Evolutionary conservation across 2,797 vertebrate species (phyloP), one percentile per base, ranked within the genome.

Genomic region (Gephyroberyx darwinii): DNA sequence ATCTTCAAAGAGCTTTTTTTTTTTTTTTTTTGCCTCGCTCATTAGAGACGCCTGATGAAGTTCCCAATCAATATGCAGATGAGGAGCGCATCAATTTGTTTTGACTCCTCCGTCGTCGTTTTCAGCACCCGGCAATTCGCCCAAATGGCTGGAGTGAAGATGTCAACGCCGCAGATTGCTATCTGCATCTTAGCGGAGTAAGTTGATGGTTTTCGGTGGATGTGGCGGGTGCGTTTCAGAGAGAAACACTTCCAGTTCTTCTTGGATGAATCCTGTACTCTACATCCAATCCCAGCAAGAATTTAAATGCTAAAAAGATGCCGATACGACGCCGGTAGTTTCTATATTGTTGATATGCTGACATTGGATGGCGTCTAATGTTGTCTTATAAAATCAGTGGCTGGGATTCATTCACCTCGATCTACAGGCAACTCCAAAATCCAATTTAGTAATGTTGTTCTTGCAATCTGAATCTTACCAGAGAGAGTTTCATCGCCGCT

Each of bases 1-100:
- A 77, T 88, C 79, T 84, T 81, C 73, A 84, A 79, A 82, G 51
- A 74, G 26, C 4, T 1, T 26, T 26, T 51, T 56, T 73, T 39
- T 79, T 77, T 77, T 89, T 88, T 75, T 65, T 56, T 35, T 26
- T 8, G 62, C 69, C 59, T 76, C n/a, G 17, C 89, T 93, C 90
- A 92, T 94, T 92, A 92, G 85, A 53, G 75, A 90, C 78, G 90
- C 77, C 81, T 93, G 92, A 93, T 93, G 89, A 92, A 91, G 80
- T 91, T 92, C 88, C 85, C 86, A 93, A 93, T 93, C 90, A 94
- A 92, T 92, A 92, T 94, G 92, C 85, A 93, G 91, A 93, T 92
- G 87, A 86, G 86, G 72, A 86, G 82, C 77, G 74, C 86, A 88
- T 91, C 87, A 88, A 89, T 91, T 89, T 84, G 89, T 89, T 88